phyloP scores from a whole-genome alignment of 2,888 invertebrate species.

The Philaethria dido region DNA sequence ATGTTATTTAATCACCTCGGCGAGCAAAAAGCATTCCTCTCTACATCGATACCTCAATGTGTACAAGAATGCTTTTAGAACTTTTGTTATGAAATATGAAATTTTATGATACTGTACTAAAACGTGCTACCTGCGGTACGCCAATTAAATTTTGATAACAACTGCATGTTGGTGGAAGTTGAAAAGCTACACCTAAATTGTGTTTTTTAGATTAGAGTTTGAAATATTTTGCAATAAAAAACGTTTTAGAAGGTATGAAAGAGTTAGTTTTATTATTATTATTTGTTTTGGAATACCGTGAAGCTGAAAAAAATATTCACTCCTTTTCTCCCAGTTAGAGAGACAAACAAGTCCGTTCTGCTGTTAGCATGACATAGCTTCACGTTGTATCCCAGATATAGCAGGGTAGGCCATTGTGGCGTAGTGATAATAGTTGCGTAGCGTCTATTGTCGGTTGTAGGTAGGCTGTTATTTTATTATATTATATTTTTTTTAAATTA shows the following conservation, averaged over 20 bases:
- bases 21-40: slow-evolving; percentile 29
- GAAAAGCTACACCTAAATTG: neutral
- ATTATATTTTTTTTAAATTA: no score
- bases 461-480: no score
- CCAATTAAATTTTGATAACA: slow-evolving; percentile 33
- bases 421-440: no score
- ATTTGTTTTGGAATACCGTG: no score
- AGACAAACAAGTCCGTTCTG: no score
- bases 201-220: neutral
- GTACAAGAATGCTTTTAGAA: slow-evolving; percentile 42
- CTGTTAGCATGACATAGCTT: no score
- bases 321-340: no score
- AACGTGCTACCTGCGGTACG: slow-evolving; percentile 34
- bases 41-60: slow-evolving; percentile 25
- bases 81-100: slow-evolving; percentile 40
- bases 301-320: no score
- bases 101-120: slow-evolving; percentile 39
- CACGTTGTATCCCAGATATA: no score
- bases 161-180: neutral
- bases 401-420: no score
- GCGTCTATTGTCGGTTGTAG: no score
- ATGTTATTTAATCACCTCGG: slow-evolving; percentile 6
- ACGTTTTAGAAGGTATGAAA: neutral
- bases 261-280: no score
- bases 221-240: neutral